Percentiles rank a stretch among this genome's conserved stretches.
Conservation (phyloP, 2,888 invertebrate genomes). For the Congeria kusceri region DNA sequence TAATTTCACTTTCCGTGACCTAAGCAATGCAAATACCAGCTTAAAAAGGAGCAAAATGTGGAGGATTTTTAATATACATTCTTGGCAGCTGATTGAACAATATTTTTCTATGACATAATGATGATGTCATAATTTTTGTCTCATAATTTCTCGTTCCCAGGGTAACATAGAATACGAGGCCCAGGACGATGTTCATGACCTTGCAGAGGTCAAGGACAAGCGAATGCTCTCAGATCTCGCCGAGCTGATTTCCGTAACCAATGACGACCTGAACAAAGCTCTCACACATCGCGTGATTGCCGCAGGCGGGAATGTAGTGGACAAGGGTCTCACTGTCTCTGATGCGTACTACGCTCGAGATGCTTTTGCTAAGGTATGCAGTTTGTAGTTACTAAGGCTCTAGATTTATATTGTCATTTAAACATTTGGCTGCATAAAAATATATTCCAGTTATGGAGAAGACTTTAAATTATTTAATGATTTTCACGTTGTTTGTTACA, state of each 20-base stretch:
- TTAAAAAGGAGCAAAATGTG: too few relatives aligned
- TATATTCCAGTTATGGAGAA: too few relatives aligned
- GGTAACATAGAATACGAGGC: constrained; percentile 88
- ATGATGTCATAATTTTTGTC: background rate
- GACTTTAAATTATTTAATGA: too few relatives aligned
- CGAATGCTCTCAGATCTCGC: constrained; percentile 87
- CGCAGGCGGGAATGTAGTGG: constrained; percentile 96
- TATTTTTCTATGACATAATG: too few relatives aligned
- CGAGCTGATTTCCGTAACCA: constrained; percentile 89
- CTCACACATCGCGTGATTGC: constrained; percentile 95
- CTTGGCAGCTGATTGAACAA: too few relatives aligned
- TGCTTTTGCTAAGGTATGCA: constrained; percentile 93
- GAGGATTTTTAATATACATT: too few relatives aligned
- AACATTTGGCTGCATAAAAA: too few relatives aligned
- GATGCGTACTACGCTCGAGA: constrained; percentile 96
- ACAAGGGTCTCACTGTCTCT: constrained; percentile 93
- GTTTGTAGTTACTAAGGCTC: background rate
- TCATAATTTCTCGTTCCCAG: constrained; percentile 80
- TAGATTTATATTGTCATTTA: too few relatives aligned
- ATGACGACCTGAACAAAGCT: constrained; percentile 90
- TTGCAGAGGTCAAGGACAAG: constrained; percentile 87
- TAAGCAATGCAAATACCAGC: too few relatives aligned
- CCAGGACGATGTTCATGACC: constrained; percentile 85
- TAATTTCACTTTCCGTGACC: too few relatives aligned
- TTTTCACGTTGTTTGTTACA: too few relatives aligned